Evolutionary conservation across 2,113 vertebrate genomes (phyloP), one percentile per base, ranked within the genome.

Genomic region (Tangachromis dhanisi): DNA sequence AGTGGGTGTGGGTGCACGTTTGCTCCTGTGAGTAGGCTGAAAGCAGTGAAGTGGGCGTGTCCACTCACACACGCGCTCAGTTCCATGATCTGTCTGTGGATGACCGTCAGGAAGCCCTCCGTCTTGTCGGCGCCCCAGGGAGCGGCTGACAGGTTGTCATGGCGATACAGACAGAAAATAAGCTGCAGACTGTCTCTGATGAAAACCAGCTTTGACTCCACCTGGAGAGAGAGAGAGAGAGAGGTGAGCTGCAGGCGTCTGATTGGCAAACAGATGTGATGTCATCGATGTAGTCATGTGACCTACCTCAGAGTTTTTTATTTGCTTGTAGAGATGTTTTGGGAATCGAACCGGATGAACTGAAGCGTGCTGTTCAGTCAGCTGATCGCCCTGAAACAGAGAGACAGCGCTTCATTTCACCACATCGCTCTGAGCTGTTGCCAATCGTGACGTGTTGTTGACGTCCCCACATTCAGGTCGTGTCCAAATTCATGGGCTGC

Each of bases 171-270:
- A 5, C 17, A 5, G 3, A 9, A 49, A 35, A 93, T 90, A 19
- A 61, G 8, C 17, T 45, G 3, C 54, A 94, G 40, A 40, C 81
- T 92, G 79, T 90, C 81, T 81, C 81, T 89, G 85, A 92, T 79
- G 79, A 94, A 94, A 16, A 54, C 7, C 81, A 94, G 16, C 85
- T 92, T 83, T 1, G 51, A 55, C 7, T 73, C 31, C 4, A 76
- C 85, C 93, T 94, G 88, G 3, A 59, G 51, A 31, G 21, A 35
- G 21, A 51, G n/a, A n/a, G n/a, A n/a, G 21, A 51, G n/a, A 68
- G 13, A 31, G 24, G 47, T 86, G 76, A 91, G 21, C 13, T 47
- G 21, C 10, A 53, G 79, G 13, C 12, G 4, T 79, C 9, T 71
- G 84, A 87, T 59, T 84, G 49, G 2, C 45, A 63, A 24, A 63